These are phyloP conservation scores for Tyrophagus putrescentiae DNA, from an alignment of 1,140 invertebrate genomes.

Conservation along the genomic window DNA sequence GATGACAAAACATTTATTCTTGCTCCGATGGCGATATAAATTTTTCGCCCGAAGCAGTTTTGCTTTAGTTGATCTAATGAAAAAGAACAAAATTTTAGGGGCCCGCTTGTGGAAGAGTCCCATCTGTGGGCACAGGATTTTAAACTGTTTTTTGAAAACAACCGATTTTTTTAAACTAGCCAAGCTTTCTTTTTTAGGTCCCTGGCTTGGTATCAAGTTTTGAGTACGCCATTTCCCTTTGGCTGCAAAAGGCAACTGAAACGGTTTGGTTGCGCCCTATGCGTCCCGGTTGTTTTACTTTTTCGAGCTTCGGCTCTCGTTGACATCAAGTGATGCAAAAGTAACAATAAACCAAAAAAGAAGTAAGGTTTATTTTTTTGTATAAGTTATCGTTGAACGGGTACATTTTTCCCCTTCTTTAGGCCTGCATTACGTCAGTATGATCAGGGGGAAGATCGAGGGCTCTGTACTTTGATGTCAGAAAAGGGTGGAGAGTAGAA, in stretches of 20 bases:
- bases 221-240: constrained; percentile 98
- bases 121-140: constrained; percentile 90
- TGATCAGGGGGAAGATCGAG: constrained; percentile 93
- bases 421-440: constrained; percentile 93
- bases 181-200: too few relatives aligned
- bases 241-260: constrained; percentile 98
- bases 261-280: constrained; percentile 93
- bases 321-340: constrained; percentile 85
- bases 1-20: constrained; percentile 90
- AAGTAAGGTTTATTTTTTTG: too few relatives aligned
- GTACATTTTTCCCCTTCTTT: too few relatives aligned
- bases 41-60: constrained; percentile 87
- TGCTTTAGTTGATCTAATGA: constrained; percentile 92
- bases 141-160: too few relatives aligned
- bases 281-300: constrained; percentile 94
- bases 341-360: constrained; percentile 55
- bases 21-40: constrained; percentile 96
- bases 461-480: constrained; percentile 84
- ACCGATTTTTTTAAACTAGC: too few relatives aligned
- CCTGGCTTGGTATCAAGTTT: constrained; percentile 99
- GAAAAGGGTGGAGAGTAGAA: constrained; percentile 94
- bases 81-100: constrained; percentile 83
- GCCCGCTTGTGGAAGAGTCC: constrained; percentile 94
- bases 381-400: too few relatives aligned
- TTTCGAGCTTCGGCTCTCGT: constrained; percentile 42